Evolutionary conservation across 2,113 vertebrate genomes (phyloP), one percentile per base, ranked within the genome.

Genomic region (Indri indri): DNA sequence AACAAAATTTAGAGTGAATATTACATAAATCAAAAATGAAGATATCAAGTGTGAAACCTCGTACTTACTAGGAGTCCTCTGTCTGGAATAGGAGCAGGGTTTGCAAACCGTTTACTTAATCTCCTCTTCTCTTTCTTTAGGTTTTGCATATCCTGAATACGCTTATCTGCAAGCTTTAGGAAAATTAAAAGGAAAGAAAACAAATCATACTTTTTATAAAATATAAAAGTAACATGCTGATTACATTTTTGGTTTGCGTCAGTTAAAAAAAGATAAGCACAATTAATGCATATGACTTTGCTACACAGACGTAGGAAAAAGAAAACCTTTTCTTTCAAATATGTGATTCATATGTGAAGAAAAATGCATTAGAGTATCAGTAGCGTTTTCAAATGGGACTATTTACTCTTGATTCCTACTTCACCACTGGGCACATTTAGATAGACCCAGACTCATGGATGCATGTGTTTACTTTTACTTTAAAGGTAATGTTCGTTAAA

Each of bases 71-170:
- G 5, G n/a, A 97, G n/a, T 40, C 95, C 97, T 20, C 92, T 92
- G 17, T 97, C 97, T 50, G 95, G 94, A 77, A 73, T 0, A 4
- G 97, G 97, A 0, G 12, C 1, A 71, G 97, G 92, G 4, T 16
- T 97, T 94, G 85, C 0, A 59, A 97, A 97, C 22, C 0, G 34
- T 40, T 96, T 97, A 6, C 0, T 77, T 40, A 92, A 7, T 85
- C 59, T 96, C n/a, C 11, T 97, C 59, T 97, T 97, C 81, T 96
- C 25, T 70, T 90, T 98, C 66, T 10, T 71, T n/a, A 96, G 11
- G 45, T 82, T 66, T 88, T 87, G 40, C 94, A 98, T 85, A 54
- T 57, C 0, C 23, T 82, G 6, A 71, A 98, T 68, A 45, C 66
- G 94, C 76, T 94, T 94, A 66, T 47, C 1, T 14, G 17, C 0